phyloP scores from a whole-genome alignment of 2,888 invertebrate genomes.

The Ornithoptera alexandrae region DNA sequence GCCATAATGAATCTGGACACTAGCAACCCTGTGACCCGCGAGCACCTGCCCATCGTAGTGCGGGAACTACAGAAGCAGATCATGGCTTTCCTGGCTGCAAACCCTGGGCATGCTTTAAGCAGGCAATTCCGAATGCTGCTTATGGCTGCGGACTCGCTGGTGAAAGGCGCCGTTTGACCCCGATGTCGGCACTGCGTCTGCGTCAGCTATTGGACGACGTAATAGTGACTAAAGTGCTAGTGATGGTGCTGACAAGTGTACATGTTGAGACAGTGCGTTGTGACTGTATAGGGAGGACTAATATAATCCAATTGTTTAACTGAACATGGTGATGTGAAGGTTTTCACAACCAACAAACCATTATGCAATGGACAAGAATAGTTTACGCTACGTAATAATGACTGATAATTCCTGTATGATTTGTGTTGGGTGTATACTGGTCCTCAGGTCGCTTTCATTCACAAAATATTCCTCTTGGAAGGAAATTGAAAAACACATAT shows the following conservation, averaged over 20 bases:
- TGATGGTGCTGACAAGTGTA: background rate
- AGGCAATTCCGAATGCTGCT: constrained; percentile 85
- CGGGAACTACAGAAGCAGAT: constrained; percentile 88
- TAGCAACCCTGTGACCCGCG: constrained; percentile 87
- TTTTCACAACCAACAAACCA: no score
- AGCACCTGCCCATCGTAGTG: constrained; percentile 90
- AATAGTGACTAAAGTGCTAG: constrained; percentile 5
- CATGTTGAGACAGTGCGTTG: background rate
- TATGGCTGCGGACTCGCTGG: constrained; percentile 83
- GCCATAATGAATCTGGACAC: constrained; percentile 91
- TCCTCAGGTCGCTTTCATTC: no score
- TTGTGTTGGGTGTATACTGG: no score
- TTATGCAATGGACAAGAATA: no score
- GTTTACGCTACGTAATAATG: no score
- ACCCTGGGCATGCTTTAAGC: constrained; percentile 83
- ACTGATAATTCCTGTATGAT: no score
- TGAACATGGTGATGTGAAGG: no score
- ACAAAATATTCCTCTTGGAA: no score
- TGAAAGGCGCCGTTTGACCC: constrained; percentile 63
- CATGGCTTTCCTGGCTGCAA: constrained; percentile 82
- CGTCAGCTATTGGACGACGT: constrained; percentile 20
- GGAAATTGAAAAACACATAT: no score
- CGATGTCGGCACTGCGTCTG: constrained; percentile 24
- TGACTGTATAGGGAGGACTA: no score
- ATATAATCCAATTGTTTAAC: no score